Percentiles rank a stretch among this genome's conserved stretches.
These are phyloP conservation scores for Clarias platycephalus DNA, from an alignment of 2,797 vertebrate genomes.

Conservation along the genomic window DNA sequence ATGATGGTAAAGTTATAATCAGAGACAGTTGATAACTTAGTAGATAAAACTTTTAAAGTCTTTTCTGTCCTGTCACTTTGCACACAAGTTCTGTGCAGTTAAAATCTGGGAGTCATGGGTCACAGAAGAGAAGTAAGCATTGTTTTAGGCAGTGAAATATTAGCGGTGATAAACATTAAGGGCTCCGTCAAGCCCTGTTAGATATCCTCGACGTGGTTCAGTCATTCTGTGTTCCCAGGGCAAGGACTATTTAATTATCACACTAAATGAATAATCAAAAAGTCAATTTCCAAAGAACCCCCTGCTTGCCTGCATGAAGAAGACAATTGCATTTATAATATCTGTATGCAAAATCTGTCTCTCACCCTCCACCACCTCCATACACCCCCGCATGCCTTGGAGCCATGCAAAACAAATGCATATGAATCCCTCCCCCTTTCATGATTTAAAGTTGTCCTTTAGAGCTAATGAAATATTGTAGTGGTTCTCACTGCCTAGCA, in stretches of 20 bases:
- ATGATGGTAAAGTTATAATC: background rate
- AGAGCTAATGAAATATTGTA: conserved; percentile 55
- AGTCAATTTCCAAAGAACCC: conserved; percentile 70
- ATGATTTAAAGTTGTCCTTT: conserved; percentile 57
- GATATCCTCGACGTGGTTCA: conserved; percentile 73
- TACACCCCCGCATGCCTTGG: conserved; percentile 52
- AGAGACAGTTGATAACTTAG: background rate
- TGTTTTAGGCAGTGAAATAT: conserved; percentile 70
- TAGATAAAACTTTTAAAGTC: conserved; percentile 4
- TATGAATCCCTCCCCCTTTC: conserved; percentile 49
- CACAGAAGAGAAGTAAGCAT: conserved; percentile 63
- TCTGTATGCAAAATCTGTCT: conserved; percentile 67
- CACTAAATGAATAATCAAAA: conserved; percentile 82
- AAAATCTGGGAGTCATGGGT: conserved; percentile 54
- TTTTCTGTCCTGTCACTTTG: conserved; percentile 8
- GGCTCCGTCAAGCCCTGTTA: conserved; percentile 81
- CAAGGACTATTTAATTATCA: conserved; percentile 81
- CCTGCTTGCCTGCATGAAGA: conserved; percentile 58
- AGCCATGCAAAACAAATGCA: conserved; percentile 58
- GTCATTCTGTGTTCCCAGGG: conserved; percentile 78
- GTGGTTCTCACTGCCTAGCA: conserved; percentile 57
- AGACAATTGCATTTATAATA: conserved; percentile 65
- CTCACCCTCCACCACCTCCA: conserved; percentile 41
- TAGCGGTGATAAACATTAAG: conserved; percentile 82
- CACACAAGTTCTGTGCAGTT: conserved; percentile 12